These are phyloP conservation scores for Muscicapa adusta DNA, from an alignment of 2,113 vertebrate species.

Conservation along the genomic window DNA sequence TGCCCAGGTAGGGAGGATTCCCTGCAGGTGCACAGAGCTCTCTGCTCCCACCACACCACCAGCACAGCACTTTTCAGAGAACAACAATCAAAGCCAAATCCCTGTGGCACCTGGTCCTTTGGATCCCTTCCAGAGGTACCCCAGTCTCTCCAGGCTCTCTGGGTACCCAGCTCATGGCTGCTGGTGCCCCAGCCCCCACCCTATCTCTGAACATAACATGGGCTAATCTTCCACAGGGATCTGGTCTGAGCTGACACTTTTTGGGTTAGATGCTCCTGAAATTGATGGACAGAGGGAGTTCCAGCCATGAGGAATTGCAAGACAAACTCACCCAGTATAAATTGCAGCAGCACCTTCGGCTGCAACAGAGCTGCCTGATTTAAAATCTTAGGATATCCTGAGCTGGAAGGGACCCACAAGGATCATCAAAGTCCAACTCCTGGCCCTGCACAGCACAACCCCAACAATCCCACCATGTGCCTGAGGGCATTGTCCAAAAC, in stretches of 20 bases:
- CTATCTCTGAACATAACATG: not conserved
- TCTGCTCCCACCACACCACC: not conserved
- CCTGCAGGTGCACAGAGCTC: not conserved
- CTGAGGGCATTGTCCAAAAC: not conserved
- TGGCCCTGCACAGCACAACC: not conserved
- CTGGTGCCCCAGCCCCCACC: not conserved
- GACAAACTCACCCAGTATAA: not conserved
- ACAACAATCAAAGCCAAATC: not conserved
- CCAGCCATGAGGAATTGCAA: not conserved
- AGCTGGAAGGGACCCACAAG: not conserved
- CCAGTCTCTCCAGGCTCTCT: not conserved
- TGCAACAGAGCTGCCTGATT: not conserved
- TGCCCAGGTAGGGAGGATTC: not conserved
- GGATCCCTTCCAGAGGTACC: not conserved
- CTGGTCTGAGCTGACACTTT: not conserved
- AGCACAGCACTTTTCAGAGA: not conserved
- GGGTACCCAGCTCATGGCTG: not conserved
- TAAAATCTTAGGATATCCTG: not conserved
- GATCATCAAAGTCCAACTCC: not conserved
- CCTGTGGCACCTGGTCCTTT: not conserved
- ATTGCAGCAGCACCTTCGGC: not conserved
- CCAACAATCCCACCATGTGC: not conserved
- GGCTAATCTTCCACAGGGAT: not conserved
- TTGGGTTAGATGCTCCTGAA: not conserved
- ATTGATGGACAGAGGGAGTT: not conserved